Conservation (phyloP, 1,140 invertebrate genomes). For the Eumeta japonica region DNA sequence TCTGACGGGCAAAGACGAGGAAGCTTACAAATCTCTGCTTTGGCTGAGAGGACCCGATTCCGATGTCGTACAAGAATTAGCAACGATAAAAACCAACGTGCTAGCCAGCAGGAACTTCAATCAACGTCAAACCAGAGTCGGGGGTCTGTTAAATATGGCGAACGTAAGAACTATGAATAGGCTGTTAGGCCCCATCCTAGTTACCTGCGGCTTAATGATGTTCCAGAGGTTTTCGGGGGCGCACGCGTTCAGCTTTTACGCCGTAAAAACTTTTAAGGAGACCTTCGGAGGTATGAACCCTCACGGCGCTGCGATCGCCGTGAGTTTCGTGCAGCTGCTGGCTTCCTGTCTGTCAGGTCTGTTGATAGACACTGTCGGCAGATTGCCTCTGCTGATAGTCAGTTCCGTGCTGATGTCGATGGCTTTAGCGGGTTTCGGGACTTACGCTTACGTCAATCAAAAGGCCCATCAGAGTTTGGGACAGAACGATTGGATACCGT, state of each 20-base stretch:
- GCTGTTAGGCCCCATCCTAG: constrained; percentile 67
- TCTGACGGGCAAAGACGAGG: constrained; percentile 62
- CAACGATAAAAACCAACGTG: constrained; percentile 68
- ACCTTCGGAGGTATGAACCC: constrained; percentile 80
- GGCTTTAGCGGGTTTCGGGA: constrained; percentile 77
- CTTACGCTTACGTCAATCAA: constrained; percentile 68
- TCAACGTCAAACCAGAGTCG: constrained; percentile 49
- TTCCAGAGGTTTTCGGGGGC: constrained; percentile 83
- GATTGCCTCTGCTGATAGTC: constrained; percentile 75
- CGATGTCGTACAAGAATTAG: constrained; percentile 72
- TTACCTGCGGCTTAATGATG: constrained; percentile 83
- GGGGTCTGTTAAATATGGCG: constrained; percentile 36
- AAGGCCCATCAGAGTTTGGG: constrained; percentile 51
- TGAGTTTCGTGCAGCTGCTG: constrained; percentile 77
- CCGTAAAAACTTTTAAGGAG: constrained; percentile 78
- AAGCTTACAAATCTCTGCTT: constrained; percentile 71
- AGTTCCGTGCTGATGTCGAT: constrained; percentile 82
- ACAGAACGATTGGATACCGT: constrained; percentile 77
- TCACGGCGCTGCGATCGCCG: constrained; percentile 80
- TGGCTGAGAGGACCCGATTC: constrained; percentile 76
- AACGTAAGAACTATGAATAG: constrained; percentile 49
- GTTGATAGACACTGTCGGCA: constrained; percentile 79
- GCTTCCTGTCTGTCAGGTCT: constrained; percentile 78
- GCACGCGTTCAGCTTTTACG: constrained; percentile 83
- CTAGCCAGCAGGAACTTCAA: constrained; percentile 55